Evolutionary conservation across 2,888 invertebrate species (phyloP).

Genomic region (Tricholauxania praeusta): DNA sequence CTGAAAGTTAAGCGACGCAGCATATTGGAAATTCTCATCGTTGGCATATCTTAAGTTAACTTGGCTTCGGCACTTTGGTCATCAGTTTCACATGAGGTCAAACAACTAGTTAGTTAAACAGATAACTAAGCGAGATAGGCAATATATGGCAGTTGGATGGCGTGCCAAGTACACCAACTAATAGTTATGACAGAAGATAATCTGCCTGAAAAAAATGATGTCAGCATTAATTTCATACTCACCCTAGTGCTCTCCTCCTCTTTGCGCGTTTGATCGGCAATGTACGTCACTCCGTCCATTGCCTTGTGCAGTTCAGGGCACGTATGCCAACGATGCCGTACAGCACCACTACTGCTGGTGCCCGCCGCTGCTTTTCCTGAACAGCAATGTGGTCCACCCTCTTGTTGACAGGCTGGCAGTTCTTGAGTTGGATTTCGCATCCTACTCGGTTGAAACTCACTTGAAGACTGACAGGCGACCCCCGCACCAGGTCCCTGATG

Average conservation of each 20-base stretch:
- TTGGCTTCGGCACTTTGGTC: no score
- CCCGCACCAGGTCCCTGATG: conserved; percentile 63
- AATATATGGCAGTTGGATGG: no score
- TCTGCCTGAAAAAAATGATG: no score
- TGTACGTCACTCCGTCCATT: conserved; percentile 91
- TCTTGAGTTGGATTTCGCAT: conserved; percentile 46
- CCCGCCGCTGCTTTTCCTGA: conserved; percentile 61
- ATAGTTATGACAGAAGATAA: no score
- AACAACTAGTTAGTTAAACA: no score
- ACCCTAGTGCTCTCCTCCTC: conserved; percentile 93
- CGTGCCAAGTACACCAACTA: no score
- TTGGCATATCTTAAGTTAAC: no score
- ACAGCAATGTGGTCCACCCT: conserved; percentile 71
- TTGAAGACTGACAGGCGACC: conserved; percentile 58
- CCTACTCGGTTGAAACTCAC: conserved; percentile 58
- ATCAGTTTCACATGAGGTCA: no score
- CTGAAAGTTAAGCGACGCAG: no score
- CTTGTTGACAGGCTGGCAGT: conserved; percentile 62
- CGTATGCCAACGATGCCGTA: conserved; percentile 84
- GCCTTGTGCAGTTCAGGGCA: conserved; percentile 94
- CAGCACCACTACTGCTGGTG: conserved; percentile 47
- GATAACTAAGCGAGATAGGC: no score
- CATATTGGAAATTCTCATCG: no score
- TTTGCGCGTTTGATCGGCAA: conserved; percentile 91
- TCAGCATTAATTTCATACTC: conserved; percentile 58